These are phyloP conservation scores for Corydoras sp. DNA, from an alignment of 2,113 vertebrate species.

Conservation along the genomic window DNA sequence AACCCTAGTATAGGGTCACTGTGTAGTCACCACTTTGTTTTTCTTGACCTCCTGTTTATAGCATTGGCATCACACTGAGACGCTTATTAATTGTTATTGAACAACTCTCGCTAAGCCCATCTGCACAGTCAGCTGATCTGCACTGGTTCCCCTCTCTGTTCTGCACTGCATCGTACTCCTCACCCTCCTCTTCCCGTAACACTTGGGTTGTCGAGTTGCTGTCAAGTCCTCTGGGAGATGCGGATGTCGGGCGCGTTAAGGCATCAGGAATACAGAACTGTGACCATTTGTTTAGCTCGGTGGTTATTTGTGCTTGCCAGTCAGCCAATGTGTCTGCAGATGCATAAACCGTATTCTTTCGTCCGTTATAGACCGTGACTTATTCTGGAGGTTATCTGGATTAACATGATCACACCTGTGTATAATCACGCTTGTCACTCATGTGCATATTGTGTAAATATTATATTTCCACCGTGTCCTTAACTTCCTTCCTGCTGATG, in stretches of 20 bases:
- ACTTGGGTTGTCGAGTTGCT: conserved; percentile 1
- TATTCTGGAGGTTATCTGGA: conserved; percentile 14
- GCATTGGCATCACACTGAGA: not conserved
- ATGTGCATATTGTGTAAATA: not conserved
- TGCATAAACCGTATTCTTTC: not conserved
- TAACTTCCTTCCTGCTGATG: conserved; percentile 23
- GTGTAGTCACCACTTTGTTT: too few relatives aligned
- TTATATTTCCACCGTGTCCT: not conserved
- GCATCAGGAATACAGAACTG: conserved; percentile 26
- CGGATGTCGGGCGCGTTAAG: conserved; percentile 39
- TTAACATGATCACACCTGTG: not conserved
- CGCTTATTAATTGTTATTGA: not conserved
- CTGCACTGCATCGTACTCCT: conserved; percentile 6
- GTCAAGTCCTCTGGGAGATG: conserved; percentile 35
- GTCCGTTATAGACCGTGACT: conserved; percentile 19
- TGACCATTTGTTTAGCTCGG: conserved; percentile 16
- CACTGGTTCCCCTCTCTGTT: conserved; percentile 17
- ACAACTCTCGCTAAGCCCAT: conserved; percentile 13
- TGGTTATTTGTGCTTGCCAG: not conserved
- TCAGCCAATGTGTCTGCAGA: not conserved
- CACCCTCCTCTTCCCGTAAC: not conserved
- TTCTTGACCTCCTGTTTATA: too few relatives aligned
- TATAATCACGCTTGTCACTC: not conserved
- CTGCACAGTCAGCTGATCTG: conserved; percentile 39
- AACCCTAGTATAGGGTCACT: too few relatives aligned